Evolutionary conservation across 2,888 invertebrate genomes (phyloP).

Genomic region (Isotomurus palustris): DNA sequence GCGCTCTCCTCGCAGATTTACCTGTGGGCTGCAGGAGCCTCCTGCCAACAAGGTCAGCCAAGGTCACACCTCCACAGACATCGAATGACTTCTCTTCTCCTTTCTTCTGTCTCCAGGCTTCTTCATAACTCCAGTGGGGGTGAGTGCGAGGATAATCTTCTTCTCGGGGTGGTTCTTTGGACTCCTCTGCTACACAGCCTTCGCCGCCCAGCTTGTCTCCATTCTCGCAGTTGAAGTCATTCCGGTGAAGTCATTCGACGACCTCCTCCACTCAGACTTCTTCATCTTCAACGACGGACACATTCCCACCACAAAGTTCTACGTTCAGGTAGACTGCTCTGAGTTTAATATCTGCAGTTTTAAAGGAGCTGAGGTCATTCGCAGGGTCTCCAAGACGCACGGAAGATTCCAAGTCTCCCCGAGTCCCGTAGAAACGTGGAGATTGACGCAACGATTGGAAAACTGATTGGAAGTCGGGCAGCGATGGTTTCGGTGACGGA

Average conservation of each 20-base stretch:
- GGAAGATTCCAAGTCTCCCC: neutral
- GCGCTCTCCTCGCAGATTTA: constrained; percentile 12
- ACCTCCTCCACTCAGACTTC: constrained; percentile 12
- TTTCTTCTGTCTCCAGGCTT: constrained; percentile 20
- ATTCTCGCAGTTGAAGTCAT: constrained; percentile 27
- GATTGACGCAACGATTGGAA: constrained; percentile 1
- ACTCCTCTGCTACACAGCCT: constrained; percentile 25
- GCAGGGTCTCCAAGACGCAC: constrained; percentile 2
- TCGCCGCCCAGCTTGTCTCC: constrained; percentile 24
- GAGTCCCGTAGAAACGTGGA: constrained; percentile 4
- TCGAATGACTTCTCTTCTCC: neutral
- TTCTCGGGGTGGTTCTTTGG: constrained; percentile 19
- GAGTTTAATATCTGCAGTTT: neutral
- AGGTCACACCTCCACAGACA: neutral
- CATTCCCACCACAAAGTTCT: constrained; percentile 9
- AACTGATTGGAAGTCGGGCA: neutral
- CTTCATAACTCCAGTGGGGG: constrained; percentile 22
- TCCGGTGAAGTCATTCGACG: constrained; percentile 25
- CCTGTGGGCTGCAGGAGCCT: constrained; percentile 24
- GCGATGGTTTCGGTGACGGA: constrained; percentile 2
- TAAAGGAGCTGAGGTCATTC: neutral
- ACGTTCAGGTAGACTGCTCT: neutral
- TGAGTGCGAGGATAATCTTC: constrained; percentile 17
- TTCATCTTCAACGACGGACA: constrained; percentile 8
- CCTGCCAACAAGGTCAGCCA: constrained; percentile 27